phyloP scores from a whole-genome alignment of 2,888 invertebrate species.

The Sinelater perroti region DNA sequence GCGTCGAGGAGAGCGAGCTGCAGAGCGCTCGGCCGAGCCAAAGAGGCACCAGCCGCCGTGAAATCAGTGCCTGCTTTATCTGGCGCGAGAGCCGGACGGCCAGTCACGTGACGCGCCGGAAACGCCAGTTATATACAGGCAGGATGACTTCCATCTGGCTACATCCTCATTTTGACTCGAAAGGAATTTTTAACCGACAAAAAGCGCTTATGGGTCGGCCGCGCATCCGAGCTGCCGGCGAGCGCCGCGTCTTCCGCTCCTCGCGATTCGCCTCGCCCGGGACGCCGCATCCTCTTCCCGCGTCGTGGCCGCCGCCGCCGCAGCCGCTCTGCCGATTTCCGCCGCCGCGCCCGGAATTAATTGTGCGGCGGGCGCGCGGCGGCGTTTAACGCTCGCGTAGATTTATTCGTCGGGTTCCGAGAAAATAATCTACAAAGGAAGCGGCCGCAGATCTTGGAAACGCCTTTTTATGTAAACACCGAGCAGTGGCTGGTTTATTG shows the following conservation, averaged over 20 bases:
- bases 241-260: slow-evolving; percentile 27
- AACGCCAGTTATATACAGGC: slow-evolving; percentile 67
- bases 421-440: slow-evolving; percentile 31
- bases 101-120: slow-evolving; percentile 62
- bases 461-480: slow-evolving; percentile 23
- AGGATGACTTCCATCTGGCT: slow-evolving; percentile 60
- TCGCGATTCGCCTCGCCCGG: slow-evolving; percentile 24
- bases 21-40: too few relatives aligned
- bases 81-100: slow-evolving; percentile 58
- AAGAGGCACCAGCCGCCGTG: too few relatives aligned
- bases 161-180: slow-evolving; percentile 57
- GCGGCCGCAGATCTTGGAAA: slow-evolving; percentile 20
- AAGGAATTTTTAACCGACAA: slow-evolving; percentile 57
- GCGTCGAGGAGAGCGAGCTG: too few relatives aligned
- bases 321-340: neutral
- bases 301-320: slow-evolving; percentile 8
- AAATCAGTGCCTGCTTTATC: slow-evolving; percentile 35
- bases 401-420: slow-evolving; percentile 27
- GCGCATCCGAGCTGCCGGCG: slow-evolving; percentile 27
- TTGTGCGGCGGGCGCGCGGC: slow-evolving; percentile 11
- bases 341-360: slow-evolving; percentile 11
- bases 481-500: slow-evolving; percentile 23
- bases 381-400: slow-evolving; percentile 18
- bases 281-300: too few relatives aligned
- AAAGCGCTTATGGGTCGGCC: slow-evolving; percentile 43